phyloP scores from a whole-genome alignment of 2,888 invertebrate species.

The Hybos culiciformis region DNA sequence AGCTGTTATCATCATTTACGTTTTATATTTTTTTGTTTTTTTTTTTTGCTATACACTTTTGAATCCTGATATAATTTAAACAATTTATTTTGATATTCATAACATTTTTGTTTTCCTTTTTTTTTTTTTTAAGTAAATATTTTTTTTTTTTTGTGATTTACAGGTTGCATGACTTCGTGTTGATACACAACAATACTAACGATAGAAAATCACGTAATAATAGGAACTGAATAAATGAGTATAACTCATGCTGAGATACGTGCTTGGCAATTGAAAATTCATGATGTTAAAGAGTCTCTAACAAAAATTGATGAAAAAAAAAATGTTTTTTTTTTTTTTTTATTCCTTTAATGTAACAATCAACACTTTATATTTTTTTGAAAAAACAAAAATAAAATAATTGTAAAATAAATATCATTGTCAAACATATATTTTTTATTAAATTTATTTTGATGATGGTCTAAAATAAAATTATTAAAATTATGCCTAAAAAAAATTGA shows the following conservation, averaged over 20 bases:
- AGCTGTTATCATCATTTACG: too few species aligned
- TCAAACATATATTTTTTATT: too few species aligned
- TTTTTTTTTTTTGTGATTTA: constrained; percentile 18
- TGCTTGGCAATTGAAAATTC: constrained; percentile 69
- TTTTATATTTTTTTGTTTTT: neutral
- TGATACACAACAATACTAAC: constrained; percentile 83
- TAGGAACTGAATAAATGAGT: constrained; percentile 75
- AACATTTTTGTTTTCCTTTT: constrained; percentile 2
- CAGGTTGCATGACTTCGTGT: constrained; percentile 85
- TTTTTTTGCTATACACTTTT: neutral
- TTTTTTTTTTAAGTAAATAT: neutral
- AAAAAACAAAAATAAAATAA: too few species aligned
- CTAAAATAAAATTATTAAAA: too few species aligned
- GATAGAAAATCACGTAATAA: constrained; percentile 78
- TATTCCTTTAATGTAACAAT: too few species aligned
- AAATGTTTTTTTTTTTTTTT: too few species aligned
- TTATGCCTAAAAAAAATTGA: too few species aligned
- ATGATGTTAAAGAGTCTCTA: constrained; percentile 60
- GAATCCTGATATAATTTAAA: neutral
- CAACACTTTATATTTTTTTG: too few species aligned
- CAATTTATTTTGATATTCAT: neutral
- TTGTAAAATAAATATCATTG: too few species aligned
- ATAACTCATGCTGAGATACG: constrained; percentile 66
- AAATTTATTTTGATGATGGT: too few species aligned
- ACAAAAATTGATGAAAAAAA: too few species aligned